phyloP scores from a whole-genome alignment of 2,888 invertebrate genomes.

The Fragum fragum region DNA sequence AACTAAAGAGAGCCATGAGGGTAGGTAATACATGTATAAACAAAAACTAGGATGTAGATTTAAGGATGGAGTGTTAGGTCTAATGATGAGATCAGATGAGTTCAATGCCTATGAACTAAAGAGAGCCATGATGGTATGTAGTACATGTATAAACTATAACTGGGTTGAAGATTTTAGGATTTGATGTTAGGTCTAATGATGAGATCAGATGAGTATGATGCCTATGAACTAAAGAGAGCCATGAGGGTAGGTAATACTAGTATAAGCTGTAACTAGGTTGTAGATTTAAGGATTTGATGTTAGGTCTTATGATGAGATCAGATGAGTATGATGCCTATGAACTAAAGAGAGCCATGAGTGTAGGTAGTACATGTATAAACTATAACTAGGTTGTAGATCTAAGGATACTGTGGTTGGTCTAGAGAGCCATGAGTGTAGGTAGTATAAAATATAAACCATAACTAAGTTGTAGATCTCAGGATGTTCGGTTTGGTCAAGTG shows the following conservation, averaged over 20 bases:
- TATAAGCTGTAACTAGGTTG: too few species aligned
- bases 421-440: slow-evolving; percentile 91
- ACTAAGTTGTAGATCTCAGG: slow-evolving; percentile 93
- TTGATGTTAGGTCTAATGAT: too few species aligned
- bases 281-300: too few species aligned
- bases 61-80: too few species aligned
- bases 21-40: too few species aligned
- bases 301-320: slow-evolving; percentile 96
- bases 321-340: slow-evolving; percentile 94
- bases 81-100: slow-evolving; percentile 94
- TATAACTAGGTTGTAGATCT: slow-evolving; percentile 95
- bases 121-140: slow-evolving; percentile 90
- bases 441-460: too few species aligned
- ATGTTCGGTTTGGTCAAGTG: slow-evolving; percentile 93
- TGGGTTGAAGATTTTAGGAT: too few species aligned
- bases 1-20: slow-evolving; percentile 93
- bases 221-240: slow-evolving; percentile 93
- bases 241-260: slow-evolving; percentile 88
- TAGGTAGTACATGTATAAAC: too few species aligned
- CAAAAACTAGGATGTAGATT: too few species aligned
- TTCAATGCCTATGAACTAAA: slow-evolving; percentile 94
- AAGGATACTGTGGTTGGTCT: slow-evolving; percentile 94
- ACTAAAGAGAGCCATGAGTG: slow-evolving; percentile 92
- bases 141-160: too few species aligned
- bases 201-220: slow-evolving; percentile 94